These are phyloP conservation scores for Eubasilissa regina DNA, from an alignment of 1,140 invertebrate genomes.

Conservation along the genomic window DNA sequence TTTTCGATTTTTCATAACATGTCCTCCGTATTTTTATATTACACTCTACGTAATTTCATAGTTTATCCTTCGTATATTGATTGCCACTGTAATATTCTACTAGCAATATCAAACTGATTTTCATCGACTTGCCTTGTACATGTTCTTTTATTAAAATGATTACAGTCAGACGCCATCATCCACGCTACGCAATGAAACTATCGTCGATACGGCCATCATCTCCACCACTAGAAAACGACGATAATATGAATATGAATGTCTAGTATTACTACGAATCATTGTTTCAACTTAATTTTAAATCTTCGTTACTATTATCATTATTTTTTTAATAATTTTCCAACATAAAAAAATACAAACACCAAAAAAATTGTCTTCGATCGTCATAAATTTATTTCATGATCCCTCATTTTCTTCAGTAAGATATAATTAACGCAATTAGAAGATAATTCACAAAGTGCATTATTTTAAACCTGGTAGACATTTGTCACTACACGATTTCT, in stretches of 20 bases:
- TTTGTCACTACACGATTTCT: too few relatives aligned
- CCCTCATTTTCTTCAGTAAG: constrained; percentile 10
- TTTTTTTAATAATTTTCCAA: constrained; percentile 54
- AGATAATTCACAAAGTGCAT: too few relatives aligned
- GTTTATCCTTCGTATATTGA: constrained; percentile 28
- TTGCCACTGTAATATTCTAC: constrained; percentile 4
- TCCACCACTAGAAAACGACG: constrained; percentile 49
- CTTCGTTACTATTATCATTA: constrained; percentile 51
- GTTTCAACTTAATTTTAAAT: constrained; percentile 53
- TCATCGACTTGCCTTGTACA: constrained; percentile 48
- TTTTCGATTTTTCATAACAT: constrained; percentile 21
- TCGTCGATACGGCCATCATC: constrained; percentile 51
- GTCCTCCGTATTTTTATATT: constrained; percentile 15
- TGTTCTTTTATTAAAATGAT: constrained; percentile 59
- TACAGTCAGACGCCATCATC: constrained; percentile 57
- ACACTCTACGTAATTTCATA: constrained; percentile 7
- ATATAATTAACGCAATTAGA: neutral
- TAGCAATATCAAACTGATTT: constrained; percentile 7
- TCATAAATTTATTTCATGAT: constrained; percentile 54
- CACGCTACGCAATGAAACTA: constrained; percentile 52
- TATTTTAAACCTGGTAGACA: too few relatives aligned
- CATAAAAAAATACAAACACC: constrained; percentile 54
- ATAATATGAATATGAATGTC: constrained; percentile 37
- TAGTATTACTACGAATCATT: constrained; percentile 45
- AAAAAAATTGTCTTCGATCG: constrained; percentile 54